Conservation (phyloP, 2,888 invertebrate species). For the Argyresthia goedartella region DNA sequence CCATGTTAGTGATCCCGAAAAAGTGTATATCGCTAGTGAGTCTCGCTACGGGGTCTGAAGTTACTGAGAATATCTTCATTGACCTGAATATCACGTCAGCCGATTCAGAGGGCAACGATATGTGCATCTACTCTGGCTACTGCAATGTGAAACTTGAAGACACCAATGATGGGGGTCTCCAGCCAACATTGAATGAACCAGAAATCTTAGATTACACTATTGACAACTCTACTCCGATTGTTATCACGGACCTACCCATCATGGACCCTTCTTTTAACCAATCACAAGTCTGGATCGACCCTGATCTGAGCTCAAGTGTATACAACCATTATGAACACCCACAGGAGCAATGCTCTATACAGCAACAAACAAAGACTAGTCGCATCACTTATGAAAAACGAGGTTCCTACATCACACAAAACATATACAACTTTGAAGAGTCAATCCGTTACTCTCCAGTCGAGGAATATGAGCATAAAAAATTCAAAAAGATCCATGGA, state of each 20-base stretch:
- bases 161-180: constrained; percentile 23
- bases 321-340: constrained; percentile 37
- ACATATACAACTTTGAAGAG: constrained; percentile 42
- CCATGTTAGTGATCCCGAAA: constrained; percentile 45
- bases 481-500: constrained; percentile 23
- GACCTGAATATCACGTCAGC: constrained; percentile 39
- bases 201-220: constrained; percentile 6
- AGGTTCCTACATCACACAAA: constrained; percentile 48
- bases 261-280: constrained; percentile 27
- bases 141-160: constrained; percentile 48
- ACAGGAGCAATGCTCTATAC: constrained; percentile 24
- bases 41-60: constrained; percentile 32
- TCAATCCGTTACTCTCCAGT: constrained; percentile 22
- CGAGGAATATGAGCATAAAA: constrained; percentile 30
- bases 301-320: constrained; percentile 42
- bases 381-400: constrained; percentile 34
- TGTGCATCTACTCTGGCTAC: constrained; percentile 39
- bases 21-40: constrained; percentile 25
- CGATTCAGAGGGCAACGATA: constrained; percentile 40
- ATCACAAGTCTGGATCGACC: constrained; percentile 54
- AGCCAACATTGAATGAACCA: constrained; percentile 8
- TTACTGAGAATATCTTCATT: constrained; percentile 41
- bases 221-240: constrained; percentile 22
- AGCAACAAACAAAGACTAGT: constrained; percentile 23
- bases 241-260: constrained; percentile 27